Base-by-base conservation (phyloP, 2,888 invertebrate genomes). In the Fragum fragum region DNA sequence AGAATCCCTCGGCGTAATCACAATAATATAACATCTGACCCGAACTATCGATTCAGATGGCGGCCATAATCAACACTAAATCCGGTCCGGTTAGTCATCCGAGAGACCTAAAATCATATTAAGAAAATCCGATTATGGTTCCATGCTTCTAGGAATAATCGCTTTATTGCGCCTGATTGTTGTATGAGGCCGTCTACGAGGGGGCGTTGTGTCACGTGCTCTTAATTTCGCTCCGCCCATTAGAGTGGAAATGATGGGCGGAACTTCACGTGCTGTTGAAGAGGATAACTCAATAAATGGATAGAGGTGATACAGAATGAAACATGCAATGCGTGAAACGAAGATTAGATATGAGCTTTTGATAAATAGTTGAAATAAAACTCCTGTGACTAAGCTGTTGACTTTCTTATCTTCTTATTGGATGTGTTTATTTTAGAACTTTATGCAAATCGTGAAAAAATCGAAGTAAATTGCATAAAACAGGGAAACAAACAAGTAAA, bases 81-180 rank as follows among this genome's bases (percentile, higher is more conserved):
- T 66, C 66, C 66, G 63, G 55, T 53, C 63, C 52, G 29, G 63
- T 73, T 63, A 73, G 73, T 73, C 73, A 73, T 63, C 63, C 73
- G 73, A 73, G 73, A 73, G 42, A 47, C 66, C 52, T 47, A 42
- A 73, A 73, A 73, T 73, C 63, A 73, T 73, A 73, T 73, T 73
- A 73, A 73, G 73, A 73, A 73, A 73, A 73, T 73, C 63, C 52
- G 73, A 73, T 73, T 66, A 73, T 55, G 28, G 29, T 23, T 66
- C 66, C 32, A 47, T 73, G 63, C 63, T 73, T 73, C 73, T 63
- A 66, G 73, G 63, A 73, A 73, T 73, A 66, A 73, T 73, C 73
- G 73, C 73, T 73, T 73, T 73, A 73, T 59, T 73, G 73, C 57
- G 73, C 57, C 59, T 59, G 73, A 59, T 59, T 73, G 73, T 59